A percentile compares a stretch with the other conserved stretches of the same genome.
Conservation (phyloP, 2,888 invertebrate genomes). For the Dolichopus griseipennis region DNA sequence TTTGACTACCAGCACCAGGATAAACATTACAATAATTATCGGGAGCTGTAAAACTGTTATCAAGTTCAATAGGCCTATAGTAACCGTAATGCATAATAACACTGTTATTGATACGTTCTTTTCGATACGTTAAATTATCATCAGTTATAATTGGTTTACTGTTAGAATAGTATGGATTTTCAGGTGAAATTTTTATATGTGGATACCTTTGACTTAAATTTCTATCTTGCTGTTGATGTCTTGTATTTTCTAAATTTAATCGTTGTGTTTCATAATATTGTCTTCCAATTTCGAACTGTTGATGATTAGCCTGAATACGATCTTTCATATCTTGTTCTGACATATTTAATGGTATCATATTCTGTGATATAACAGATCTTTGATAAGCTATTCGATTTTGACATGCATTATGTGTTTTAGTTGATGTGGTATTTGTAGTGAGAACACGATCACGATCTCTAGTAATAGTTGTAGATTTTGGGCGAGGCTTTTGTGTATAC, state of each 20-base stretch:
- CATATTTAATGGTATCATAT: not conserved
- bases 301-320: not conserved
- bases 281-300: slow-evolving; percentile 10
- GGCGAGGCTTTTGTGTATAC: not conserved
- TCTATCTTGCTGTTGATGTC: not conserved
- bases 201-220: slow-evolving; percentile 7
- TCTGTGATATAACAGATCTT: not conserved
- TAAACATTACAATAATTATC: not conserved
- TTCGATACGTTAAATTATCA: slow-evolving; percentile 18
- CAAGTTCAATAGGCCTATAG: slow-evolving; percentile 2
- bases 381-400: not conserved
- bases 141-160: not conserved
- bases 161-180: not conserved
- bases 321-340: not conserved
- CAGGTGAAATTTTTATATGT: not conserved
- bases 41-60: not conserved
- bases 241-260: slow-evolving; percentile 13
- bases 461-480: slow-evolving; percentile 7
- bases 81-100: slow-evolving; percentile 21
- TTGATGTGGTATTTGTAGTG: slow-evolving; percentile 11
- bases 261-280: slow-evolving; percentile 9
- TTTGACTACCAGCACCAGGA: not conserved
- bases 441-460: not conserved
- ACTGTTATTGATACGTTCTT: slow-evolving; percentile 19
- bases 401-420: not conserved